Conservation (phyloP, 2,797 vertebrate genomes). For the Clamator glandarius region DNA sequence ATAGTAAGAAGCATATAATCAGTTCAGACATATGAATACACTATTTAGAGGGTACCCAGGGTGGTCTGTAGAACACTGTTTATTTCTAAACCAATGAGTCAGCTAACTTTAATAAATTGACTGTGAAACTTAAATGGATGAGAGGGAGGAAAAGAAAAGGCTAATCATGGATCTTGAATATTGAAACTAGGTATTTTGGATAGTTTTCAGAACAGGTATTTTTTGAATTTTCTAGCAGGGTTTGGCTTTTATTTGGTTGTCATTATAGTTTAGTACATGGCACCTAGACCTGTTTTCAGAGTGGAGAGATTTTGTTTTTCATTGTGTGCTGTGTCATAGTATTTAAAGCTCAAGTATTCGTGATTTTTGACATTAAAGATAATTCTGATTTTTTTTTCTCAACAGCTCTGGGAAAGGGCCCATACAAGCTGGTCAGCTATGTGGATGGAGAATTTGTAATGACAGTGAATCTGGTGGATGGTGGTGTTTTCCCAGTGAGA, state of each 20-base stretch:
- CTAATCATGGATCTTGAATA: background rate
- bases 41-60: background rate
- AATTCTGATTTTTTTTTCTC: slow-evolving; percentile 23
- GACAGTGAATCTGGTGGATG: slow-evolving; percentile 72
- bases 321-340: background rate
- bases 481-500: slow-evolving; percentile 77
- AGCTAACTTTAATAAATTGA: background rate
- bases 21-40: background rate
- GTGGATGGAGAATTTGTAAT: slow-evolving; percentile 77
- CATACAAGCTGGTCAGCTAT: slow-evolving; percentile 86
- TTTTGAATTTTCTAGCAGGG: background rate
- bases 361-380: background rate
- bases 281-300: background rate
- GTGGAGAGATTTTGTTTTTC: background rate
- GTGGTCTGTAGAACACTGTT: background rate
- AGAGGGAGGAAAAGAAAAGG: background rate
- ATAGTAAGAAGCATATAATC: background rate
- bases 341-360: background rate
- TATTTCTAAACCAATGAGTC: background rate
- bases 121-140: background rate
- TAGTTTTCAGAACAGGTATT: background rate
- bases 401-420: slow-evolving; percentile 93
- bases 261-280: background rate
- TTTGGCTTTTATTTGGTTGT: background rate
- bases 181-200: background rate